These are phyloP conservation scores for Trinectes maculatus DNA, from an alignment of 2,113 vertebrate species.

Conservation along the genomic window DNA sequence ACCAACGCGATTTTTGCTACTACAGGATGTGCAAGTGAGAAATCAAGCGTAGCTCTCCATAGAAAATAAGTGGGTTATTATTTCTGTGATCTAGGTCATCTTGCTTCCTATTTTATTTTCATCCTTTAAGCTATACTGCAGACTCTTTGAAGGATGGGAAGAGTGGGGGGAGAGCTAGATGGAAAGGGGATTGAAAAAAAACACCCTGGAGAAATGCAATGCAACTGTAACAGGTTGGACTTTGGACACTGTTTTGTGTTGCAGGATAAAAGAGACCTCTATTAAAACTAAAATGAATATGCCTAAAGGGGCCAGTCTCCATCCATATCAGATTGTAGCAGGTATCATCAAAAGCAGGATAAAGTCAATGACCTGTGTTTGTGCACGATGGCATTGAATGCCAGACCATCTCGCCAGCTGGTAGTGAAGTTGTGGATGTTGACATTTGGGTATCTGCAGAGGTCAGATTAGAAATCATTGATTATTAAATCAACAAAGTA, in stretches of 20 bases:
- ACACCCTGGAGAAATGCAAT: conserved; percentile 30
- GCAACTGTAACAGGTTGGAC: conserved; percentile 19
- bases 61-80: conserved; percentile 66
- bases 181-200: conserved; percentile 49
- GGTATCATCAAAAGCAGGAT: conserved; percentile 19
- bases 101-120: conserved; percentile 55
- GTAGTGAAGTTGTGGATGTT: conserved; percentile 97
- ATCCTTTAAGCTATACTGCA: conserved; percentile 54
- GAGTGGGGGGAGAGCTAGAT: conserved; percentile 45
- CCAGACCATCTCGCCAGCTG: conserved; percentile 94
- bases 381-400: conserved; percentile 94
- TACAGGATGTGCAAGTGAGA: conserved; percentile 60
- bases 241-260: conserved; percentile 3
- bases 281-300: background rate
- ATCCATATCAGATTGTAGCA: conserved; percentile 8
- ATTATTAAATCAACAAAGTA: conserved; percentile 53
- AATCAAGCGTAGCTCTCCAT: conserved; percentile 24
- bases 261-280: background rate
- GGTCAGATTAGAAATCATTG: conserved; percentile 54
- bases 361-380: conserved; percentile 90
- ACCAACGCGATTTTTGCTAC: background rate
- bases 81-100: conserved; percentile 80
- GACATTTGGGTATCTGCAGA: conserved; percentile 91
- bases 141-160: conserved; percentile 34
- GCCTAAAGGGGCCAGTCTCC: conserved; percentile 1